A percentile compares a stretch with the other conserved stretches of the same genome.
phyloP scores from a whole-genome alignment of 2,797 vertebrate genomes.

The Chromobotia macracanthus region DNA sequence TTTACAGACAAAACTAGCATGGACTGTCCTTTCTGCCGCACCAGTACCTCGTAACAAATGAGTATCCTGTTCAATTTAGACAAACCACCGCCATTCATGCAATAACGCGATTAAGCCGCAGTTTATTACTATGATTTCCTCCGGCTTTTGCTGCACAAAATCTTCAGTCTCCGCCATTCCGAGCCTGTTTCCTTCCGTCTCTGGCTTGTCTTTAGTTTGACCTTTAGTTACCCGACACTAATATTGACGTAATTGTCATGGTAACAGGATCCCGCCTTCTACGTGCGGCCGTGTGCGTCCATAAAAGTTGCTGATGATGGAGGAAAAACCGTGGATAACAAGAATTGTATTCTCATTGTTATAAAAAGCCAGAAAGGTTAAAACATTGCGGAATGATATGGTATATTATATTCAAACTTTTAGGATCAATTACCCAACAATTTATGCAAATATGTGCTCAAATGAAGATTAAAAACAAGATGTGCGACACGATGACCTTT shows the following conservation, averaged over 20 bases:
- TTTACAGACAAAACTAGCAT: constrained; percentile 40
- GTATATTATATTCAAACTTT: neutral
- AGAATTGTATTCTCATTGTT: constrained; percentile 8
- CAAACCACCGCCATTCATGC: constrained; percentile 34
- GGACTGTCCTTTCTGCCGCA: constrained; percentile 54
- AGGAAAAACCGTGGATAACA: constrained; percentile 42
- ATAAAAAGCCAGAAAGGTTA: constrained; percentile 14
- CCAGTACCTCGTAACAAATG: constrained; percentile 33
- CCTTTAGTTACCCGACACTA: constrained; percentile 73
- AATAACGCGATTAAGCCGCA: constrained; percentile 33
- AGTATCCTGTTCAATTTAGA: constrained; percentile 38
- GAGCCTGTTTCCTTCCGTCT: constrained; percentile 67
- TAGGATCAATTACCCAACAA: neutral
- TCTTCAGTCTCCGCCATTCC: constrained; percentile 63
- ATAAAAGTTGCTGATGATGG: constrained; percentile 51
- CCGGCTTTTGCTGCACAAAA: constrained; percentile 46
- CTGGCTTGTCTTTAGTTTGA: constrained; percentile 70
- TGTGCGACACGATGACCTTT: constrained; percentile 24
- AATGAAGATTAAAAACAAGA: neutral
- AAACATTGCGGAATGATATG: neutral
- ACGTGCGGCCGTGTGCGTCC: constrained; percentile 55
- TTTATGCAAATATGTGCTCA: neutral
- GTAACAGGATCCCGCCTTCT: constrained; percentile 66
- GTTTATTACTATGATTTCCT: constrained; percentile 45
- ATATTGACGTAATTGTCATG: constrained; percentile 71